phyloP scores from a whole-genome alignment of 2,888 invertebrate species.

The Gymnosoma rotundatum region DNA sequence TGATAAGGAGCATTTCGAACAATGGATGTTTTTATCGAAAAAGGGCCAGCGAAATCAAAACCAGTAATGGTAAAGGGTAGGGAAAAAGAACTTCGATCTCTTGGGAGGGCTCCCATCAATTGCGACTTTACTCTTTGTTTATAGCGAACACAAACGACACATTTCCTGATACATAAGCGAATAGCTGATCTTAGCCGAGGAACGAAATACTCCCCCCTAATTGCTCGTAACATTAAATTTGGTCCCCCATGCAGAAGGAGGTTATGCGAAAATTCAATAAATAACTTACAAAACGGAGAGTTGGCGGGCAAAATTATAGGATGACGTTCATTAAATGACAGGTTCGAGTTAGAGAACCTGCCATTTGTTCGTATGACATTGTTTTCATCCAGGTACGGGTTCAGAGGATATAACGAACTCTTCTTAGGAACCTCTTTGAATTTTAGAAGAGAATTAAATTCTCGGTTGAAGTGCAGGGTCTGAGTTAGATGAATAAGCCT shows the following conservation, averaged over 20 bases:
- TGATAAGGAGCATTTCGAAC: not conserved
- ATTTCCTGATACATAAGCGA: not conserved
- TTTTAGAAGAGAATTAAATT: not conserved
- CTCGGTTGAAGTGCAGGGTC: not conserved
- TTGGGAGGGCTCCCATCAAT: too few species aligned
- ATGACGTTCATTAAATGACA: not conserved
- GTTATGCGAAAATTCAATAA: not conserved
- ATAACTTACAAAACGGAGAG: not conserved
- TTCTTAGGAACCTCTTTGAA: not conserved
- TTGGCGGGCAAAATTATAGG: not conserved
- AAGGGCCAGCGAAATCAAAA: not conserved
- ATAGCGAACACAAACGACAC: not conserved
- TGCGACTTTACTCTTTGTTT: not conserved
- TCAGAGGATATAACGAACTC: not conserved
- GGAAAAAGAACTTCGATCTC: too few species aligned
- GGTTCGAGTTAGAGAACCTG: too few species aligned
- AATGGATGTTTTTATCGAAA: slow-evolving; percentile 5
- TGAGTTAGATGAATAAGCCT: not conserved
- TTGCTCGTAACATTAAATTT: not conserved
- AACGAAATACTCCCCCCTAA: not conserved
- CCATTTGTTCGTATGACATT: not conserved
- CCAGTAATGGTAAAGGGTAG: too few species aligned
- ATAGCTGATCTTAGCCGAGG: not conserved
- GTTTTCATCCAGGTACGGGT: not conserved
- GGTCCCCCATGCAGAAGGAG: not conserved